phyloP scores from a whole-genome alignment of 2,888 invertebrate species.

The Apodemia zela region DNA sequence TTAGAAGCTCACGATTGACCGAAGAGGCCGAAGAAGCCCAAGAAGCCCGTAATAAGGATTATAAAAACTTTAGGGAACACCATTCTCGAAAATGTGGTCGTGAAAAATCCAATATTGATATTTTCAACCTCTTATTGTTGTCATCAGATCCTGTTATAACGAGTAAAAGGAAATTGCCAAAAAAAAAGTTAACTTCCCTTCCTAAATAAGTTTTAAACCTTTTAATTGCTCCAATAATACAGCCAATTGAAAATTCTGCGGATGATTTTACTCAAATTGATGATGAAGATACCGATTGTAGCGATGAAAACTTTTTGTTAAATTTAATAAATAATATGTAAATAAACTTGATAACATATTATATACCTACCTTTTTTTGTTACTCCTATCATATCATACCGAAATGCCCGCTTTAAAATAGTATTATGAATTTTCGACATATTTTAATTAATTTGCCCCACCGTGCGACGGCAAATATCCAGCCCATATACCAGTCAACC shows the following conservation, averaged over 20 bases:
- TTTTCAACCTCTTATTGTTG: not conserved
- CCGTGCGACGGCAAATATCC: not conserved
- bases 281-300: conserved; percentile 7
- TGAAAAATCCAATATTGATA: not conserved
- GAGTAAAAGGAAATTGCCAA: conserved; percentile 3
- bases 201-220: not conserved
- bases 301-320: not conserved
- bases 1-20: not conserved
- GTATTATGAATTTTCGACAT: conserved; percentile 2
- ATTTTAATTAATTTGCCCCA: conserved; percentile 3
- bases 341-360: conserved; percentile 4
- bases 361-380: not conserved
- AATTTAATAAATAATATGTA: not conserved
- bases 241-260: conserved; percentile 1
- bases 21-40: not conserved
- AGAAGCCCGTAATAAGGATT: conserved; percentile 4
- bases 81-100: conserved; percentile 9
- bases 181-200: conserved; percentile 1
- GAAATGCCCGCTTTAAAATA: not conserved
- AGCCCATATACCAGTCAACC: too few relatives aligned
- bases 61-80: conserved; percentile 1
- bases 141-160: conserved; percentile 9
- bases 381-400: not conserved
- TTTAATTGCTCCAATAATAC: conserved; percentile 1
- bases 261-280: not conserved